phyloP scores from a whole-genome alignment of 2,113 vertebrate species.

The Daboia siamensis region DNA sequence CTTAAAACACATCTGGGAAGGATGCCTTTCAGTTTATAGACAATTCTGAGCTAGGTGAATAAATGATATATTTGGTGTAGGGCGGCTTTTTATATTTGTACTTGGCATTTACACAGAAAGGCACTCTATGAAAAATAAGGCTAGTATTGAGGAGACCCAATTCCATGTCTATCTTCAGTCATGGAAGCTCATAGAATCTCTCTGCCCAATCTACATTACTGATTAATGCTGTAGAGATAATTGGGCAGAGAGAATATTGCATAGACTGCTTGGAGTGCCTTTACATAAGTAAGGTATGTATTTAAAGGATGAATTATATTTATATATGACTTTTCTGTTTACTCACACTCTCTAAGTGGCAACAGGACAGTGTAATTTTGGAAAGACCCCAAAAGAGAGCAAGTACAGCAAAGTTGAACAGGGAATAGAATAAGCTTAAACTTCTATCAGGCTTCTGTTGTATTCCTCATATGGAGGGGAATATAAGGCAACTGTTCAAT shows the following conservation, averaged over 20 bases:
- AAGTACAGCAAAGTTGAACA: background rate
- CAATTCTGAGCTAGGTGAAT: background rate
- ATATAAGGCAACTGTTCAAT: background rate
- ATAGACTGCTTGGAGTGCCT: background rate
- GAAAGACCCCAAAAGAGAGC: background rate
- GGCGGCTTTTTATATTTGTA: background rate
- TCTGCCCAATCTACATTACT: background rate
- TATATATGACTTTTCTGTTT: background rate
- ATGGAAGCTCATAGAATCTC: background rate
- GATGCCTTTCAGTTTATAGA: background rate
- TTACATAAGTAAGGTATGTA: background rate
- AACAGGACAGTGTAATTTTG: background rate
- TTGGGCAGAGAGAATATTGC: background rate
- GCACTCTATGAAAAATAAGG: background rate
- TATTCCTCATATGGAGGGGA: background rate
- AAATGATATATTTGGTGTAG: background rate
- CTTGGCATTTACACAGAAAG: background rate
- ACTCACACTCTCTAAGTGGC: background rate
- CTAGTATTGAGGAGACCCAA: background rate
- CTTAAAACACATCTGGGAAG: background rate
- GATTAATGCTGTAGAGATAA: background rate
- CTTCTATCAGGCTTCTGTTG: background rate
- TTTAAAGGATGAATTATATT: background rate
- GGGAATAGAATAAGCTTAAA: background rate
- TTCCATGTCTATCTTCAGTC: background rate